phyloP scores from a whole-genome alignment of 2,113 vertebrate species.

The Pachyramphus minor region DNA sequence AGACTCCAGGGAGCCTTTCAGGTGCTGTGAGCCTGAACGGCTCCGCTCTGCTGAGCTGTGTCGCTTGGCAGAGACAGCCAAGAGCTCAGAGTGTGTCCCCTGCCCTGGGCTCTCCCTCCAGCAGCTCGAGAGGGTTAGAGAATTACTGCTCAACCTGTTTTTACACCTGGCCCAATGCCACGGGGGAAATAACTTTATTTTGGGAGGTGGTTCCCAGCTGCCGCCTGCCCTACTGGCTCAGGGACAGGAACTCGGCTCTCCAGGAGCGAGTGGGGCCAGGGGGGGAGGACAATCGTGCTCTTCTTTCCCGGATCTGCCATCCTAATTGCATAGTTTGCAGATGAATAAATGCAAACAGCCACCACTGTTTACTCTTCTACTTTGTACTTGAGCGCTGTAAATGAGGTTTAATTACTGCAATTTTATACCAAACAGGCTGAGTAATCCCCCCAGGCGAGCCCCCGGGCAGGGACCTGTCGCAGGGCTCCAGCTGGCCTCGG shows the following conservation, averaged over 20 bases:
- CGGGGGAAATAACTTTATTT: background rate
- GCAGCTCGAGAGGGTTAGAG: background rate
- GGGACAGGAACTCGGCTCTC: background rate
- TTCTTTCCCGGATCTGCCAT: background rate
- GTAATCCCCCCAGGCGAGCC: background rate
- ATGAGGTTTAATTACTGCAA: background rate
- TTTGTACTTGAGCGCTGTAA: background rate
- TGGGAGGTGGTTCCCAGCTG: background rate
- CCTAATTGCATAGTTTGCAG: constrained; percentile 34
- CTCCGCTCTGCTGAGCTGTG: background rate
- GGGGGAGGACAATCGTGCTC: background rate
- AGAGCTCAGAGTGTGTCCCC: background rate
- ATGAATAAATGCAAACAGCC: constrained; percentile 25
- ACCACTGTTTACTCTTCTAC: background rate
- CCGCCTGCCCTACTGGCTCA: background rate
- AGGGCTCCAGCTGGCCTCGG: background rate
- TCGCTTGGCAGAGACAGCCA: background rate
- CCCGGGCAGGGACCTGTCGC: background rate
- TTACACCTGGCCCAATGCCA: background rate
- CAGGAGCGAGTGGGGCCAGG: rapidly evolving
- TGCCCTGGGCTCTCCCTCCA: background rate
- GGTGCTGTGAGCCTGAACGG: background rate
- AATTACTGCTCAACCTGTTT: background rate
- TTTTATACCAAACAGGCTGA: background rate
- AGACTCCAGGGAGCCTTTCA: background rate